These are phyloP conservation scores for Notamacropus eugenii DNA, from an alignment of 2,797 vertebrate species.

Conservation along the genomic window DNA sequence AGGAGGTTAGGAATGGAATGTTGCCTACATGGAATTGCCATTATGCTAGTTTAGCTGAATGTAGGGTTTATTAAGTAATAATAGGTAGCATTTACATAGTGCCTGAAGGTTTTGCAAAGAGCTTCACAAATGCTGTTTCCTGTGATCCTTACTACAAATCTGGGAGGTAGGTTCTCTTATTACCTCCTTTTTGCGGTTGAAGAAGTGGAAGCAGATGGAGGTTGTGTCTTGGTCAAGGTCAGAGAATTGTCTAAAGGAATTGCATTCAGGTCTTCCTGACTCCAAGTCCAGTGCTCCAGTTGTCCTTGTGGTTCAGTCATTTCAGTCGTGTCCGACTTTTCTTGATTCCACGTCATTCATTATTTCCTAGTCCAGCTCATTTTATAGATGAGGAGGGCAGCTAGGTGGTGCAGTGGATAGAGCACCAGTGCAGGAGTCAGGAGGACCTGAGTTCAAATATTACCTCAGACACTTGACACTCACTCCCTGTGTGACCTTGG, in stretches of 20 bases:
- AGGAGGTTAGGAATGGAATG: background rate
- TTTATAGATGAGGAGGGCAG: background rate
- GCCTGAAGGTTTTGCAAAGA: background rate
- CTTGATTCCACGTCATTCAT: fast-evolving
- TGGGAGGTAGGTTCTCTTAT: background rate
- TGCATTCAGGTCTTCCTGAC: background rate
- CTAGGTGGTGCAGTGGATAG: too few relatives aligned
- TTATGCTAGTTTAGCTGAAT: background rate
- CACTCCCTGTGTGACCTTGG: too few relatives aligned
- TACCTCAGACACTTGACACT: too few relatives aligned
- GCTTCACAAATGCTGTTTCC: background rate
- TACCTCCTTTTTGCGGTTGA: background rate
- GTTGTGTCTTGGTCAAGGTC: background rate
- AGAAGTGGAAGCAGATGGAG: background rate
- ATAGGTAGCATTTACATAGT: background rate
- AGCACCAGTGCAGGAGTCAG: too few relatives aligned
- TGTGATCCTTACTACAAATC: background rate
- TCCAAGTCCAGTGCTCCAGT: background rate
- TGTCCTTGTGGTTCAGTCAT: background rate
- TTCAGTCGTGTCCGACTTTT: background rate
- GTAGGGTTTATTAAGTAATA: background rate
- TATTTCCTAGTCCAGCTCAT: background rate
- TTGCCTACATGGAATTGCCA: background rate
- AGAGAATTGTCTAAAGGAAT: background rate
- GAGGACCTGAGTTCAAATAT: too few relatives aligned